Percentiles rank a stretch among this genome's conserved stretches.
Evolutionary conservation across 2,888 invertebrate species (phyloP).

Genomic region (Megamerina dolium): DNA sequence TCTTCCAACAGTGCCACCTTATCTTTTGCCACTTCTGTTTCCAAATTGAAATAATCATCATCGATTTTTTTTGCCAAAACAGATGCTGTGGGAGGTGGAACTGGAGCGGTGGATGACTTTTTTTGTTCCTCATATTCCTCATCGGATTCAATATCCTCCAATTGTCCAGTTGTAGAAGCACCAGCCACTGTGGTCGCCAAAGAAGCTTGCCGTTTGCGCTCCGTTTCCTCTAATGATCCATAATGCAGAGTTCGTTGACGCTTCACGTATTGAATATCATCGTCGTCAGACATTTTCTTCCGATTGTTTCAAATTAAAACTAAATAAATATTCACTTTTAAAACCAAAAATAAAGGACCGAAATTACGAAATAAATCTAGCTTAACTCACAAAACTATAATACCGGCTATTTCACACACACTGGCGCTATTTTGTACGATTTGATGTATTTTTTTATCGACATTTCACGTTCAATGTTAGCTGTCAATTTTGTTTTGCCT

Average conservation of each 20-base stretch:
- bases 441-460: too few species aligned
- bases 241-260: constrained; percentile 76
- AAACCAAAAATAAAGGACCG: too few species aligned
- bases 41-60: constrained; percentile 50
- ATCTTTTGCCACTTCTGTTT: constrained; percentile 61
- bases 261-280: constrained; percentile 65
- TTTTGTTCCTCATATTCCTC: constrained; percentile 56
- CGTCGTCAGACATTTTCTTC: constrained; percentile 70
- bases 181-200: constrained; percentile 10
- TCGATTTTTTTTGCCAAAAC: constrained; percentile 40
- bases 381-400: too few species aligned
- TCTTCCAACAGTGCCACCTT: constrained; percentile 90
- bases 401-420: too few species aligned
- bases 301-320: not conserved
- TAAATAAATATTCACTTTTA: not conserved
- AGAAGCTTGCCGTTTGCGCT: constrained; percentile 59
- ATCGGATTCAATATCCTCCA: constrained; percentile 56
- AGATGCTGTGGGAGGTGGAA: constrained; percentile 31
- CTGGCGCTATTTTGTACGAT: too few species aligned
- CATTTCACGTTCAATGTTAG: too few species aligned
- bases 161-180: constrained; percentile 21
- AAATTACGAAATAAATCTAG: too few species aligned
- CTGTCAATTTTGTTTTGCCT: too few species aligned
- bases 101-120: constrained; percentile 54
- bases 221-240: constrained; percentile 83